Conservation (phyloP, 2,797 vertebrate species). For the Decapterus maruadsi region DNA sequence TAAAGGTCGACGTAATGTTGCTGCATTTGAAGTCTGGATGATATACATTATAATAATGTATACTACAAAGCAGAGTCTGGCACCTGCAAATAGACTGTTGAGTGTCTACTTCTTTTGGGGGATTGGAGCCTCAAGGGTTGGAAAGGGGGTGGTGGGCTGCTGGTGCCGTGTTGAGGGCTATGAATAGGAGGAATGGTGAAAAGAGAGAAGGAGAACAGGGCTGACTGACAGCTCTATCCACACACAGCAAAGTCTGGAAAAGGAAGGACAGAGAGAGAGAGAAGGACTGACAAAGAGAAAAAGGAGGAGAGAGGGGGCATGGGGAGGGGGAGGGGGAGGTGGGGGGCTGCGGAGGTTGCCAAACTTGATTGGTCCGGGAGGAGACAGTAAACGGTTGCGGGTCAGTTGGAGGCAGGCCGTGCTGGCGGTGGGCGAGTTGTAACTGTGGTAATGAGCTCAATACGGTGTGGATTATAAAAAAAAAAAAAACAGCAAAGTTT, state of each 20-base stretch:
- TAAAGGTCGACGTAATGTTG: conserved; percentile 61
- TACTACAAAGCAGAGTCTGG: conserved; percentile 60
- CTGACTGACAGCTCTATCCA: conserved; percentile 70
- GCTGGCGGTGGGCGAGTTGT: conserved; percentile 64
- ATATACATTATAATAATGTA: conserved; percentile 64
- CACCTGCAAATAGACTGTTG: conserved; percentile 66
- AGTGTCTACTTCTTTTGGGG: conserved; percentile 59
- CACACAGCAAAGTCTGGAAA: conserved; percentile 37
- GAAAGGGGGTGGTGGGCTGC: conserved; percentile 13
- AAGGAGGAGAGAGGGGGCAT: conserved; percentile 42
- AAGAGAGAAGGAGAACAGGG: conserved; percentile 26
- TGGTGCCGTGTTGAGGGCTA: conserved; percentile 30
- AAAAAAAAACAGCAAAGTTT: conserved; percentile 57
- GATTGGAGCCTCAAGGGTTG: conserved; percentile 39
- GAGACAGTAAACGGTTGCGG: conserved; percentile 74
- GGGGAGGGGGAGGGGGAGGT: background rate
- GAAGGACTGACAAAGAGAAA: conserved; percentile 29
- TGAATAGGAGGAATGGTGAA: conserved; percentile 59
- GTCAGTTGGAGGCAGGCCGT: conserved; percentile 67
- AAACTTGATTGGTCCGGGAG: conserved; percentile 71
- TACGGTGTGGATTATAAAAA: conserved; percentile 48
- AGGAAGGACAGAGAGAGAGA: conserved; percentile 38
- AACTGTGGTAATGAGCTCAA: conserved; percentile 77
- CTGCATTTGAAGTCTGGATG: conserved; percentile 60
- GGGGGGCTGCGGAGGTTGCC: conserved; percentile 37